Conservation (phyloP, 2,888 invertebrate species). For the Schizaphis graminum region DNA sequence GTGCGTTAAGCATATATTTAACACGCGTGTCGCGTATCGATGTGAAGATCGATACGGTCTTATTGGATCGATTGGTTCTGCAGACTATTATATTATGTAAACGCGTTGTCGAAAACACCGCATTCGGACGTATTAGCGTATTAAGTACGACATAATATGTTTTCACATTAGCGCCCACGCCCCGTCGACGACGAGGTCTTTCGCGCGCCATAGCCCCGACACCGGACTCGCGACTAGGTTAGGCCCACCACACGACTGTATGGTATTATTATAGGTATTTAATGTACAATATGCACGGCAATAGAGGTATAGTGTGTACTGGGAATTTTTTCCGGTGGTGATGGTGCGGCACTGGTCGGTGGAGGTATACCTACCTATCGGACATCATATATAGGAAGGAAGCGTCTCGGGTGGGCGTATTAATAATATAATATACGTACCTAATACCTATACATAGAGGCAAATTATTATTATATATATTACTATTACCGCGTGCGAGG, state of each 20-base stretch:
- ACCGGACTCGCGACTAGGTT: neutral
- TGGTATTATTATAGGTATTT: neutral
- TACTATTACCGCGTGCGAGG: neutral
- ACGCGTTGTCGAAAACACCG: neutral
- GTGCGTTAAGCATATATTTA: neutral
- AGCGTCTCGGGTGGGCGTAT: conserved; percentile 36
- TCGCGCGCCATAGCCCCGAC: neutral
- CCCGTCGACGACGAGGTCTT: neutral
- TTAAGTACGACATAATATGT: neutral
- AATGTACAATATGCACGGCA: neutral
- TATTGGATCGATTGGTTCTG: neutral
- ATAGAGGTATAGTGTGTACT: neutral
- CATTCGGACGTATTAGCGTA: neutral
- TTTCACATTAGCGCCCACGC: neutral
- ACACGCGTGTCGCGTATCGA: conserved; percentile 1
- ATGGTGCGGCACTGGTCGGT: neutral
- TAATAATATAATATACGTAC: neutral
- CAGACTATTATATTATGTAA: neutral
- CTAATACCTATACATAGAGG: neutral
- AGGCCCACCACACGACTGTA: neutral
- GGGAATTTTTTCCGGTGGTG: neutral
- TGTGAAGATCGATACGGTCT: neutral
- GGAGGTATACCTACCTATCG: neutral
- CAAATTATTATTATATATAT: conserved; percentile 20
- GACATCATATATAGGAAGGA: neutral